Conservation (phyloP, 2,888 invertebrate genomes). For the Halictus quadricinctus region DNA sequence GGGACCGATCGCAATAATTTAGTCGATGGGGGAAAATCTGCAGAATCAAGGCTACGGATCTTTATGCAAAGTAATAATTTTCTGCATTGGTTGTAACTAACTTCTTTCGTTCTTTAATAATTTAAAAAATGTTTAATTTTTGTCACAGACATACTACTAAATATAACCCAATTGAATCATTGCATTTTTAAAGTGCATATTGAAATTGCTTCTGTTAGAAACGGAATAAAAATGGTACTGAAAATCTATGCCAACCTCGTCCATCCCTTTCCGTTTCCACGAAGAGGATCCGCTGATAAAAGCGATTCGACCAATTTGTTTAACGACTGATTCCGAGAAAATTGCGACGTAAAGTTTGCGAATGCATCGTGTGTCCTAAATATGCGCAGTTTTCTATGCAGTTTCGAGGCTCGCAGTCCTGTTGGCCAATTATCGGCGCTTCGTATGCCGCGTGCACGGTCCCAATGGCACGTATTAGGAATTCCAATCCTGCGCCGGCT, state of each 20-base stretch:
- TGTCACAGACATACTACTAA: too few relatives aligned
- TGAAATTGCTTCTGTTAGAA: not conserved
- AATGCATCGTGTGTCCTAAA: slow-evolving; percentile 33
- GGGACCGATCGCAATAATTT: not conserved
- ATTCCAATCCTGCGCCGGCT: slow-evolving; percentile 53
- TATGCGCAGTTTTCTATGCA: slow-evolving; percentile 48
- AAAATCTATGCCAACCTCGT: too few relatives aligned
- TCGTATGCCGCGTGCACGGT: slow-evolving; percentile 46
- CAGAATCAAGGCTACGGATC: too few relatives aligned
- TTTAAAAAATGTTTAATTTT: too few relatives aligned
- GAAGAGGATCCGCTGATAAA: not conserved
- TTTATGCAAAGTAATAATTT: too few relatives aligned
- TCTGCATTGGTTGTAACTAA: too few relatives aligned
- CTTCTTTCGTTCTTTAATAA: too few relatives aligned
- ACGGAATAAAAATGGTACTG: too few relatives aligned
- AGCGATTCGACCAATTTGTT: not conserved
- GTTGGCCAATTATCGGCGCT: slow-evolving; percentile 47
- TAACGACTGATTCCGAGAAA: not conserved
- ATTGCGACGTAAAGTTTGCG: slow-evolving; percentile 20
- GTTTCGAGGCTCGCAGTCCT: slow-evolving; percentile 43
- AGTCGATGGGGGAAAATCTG: too few relatives aligned
- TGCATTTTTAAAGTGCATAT: too few relatives aligned
- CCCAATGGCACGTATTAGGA: slow-evolving; percentile 55
- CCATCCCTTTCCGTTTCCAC: not conserved
- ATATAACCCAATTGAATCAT: too few relatives aligned